Evolutionary conservation across 2,888 invertebrate genomes (phyloP).

Genomic region (Leptinotarsa tumamoca): DNA sequence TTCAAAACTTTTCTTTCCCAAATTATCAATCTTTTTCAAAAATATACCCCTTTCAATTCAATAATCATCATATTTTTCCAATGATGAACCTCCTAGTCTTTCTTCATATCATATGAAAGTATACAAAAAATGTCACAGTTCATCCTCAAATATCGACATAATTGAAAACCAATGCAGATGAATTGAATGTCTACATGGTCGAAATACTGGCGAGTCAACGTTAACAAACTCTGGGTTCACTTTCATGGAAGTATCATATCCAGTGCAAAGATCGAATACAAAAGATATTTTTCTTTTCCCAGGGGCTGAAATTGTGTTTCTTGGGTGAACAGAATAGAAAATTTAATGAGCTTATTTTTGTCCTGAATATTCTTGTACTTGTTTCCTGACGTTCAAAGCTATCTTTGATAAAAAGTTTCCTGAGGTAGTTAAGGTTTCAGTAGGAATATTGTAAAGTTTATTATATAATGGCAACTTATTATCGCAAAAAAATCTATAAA

Average conservation of each 20-base stretch:
- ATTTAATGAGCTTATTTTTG: constrained; percentile 21
- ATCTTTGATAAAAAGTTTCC: not conserved
- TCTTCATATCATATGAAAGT: too few relatives aligned
- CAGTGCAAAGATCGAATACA: not conserved
- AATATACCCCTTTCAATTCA: too few relatives aligned
- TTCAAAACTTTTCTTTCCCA: too few relatives aligned
- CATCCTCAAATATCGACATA: too few relatives aligned
- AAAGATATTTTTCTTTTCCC: not conserved
- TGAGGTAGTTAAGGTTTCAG: not conserved
- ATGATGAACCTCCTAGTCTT: too few relatives aligned
- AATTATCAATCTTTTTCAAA: too few relatives aligned
- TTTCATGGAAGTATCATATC: not conserved
- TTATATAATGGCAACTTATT: not conserved
- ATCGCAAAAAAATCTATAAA: not conserved
- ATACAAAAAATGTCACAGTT: too few relatives aligned
- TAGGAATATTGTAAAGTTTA: not conserved
- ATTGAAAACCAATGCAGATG: too few relatives aligned
- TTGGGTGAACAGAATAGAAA: constrained; percentile 9
- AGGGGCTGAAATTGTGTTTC: not conserved
- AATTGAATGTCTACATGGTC: too few relatives aligned
- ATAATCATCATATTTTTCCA: too few relatives aligned
- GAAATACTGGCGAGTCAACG: too few relatives aligned
- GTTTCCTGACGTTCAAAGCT: not conserved
- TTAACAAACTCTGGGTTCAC: too few relatives aligned
- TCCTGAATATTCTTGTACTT: not conserved